These are phyloP conservation scores for Pteria penguin DNA, from an alignment of 2,888 invertebrate genomes.

Conservation along the genomic window DNA sequence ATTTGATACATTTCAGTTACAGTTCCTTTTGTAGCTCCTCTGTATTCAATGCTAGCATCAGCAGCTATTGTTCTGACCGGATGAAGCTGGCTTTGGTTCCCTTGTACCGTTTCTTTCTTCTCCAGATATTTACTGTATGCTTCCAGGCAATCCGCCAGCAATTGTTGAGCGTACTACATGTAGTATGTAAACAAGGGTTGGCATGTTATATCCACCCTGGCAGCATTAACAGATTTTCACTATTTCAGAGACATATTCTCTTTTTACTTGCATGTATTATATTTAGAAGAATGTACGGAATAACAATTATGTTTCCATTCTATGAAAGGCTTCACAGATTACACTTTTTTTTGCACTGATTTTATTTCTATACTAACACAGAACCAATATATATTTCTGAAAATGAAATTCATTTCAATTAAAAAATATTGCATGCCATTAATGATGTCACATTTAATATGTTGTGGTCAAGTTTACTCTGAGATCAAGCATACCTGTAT, in stretches of 20 bases:
- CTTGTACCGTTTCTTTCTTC: not conserved
- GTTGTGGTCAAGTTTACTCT: not conserved
- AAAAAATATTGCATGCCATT: no score
- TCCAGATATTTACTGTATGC: conserved; percentile 13
- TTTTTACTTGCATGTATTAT: no score
- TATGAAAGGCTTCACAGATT: no score
- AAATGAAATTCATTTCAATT: no score
- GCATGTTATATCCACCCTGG: not conserved
- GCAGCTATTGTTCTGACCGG: conserved; percentile 24
- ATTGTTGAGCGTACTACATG: conserved; percentile 5
- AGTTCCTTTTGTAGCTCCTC: not conserved
- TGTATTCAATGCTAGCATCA: conserved; percentile 24
- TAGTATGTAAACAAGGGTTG: not conserved
- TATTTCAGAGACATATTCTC: no score
- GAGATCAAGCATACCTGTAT: not conserved
- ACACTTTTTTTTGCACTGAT: no score
- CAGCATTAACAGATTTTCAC: no score
- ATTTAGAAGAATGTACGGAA: no score
- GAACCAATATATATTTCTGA: no score
- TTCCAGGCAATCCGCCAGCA: conserved; percentile 7
- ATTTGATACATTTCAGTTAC: conserved; percentile 8
- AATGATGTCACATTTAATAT: no score
- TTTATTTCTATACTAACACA: no score
- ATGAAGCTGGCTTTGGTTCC: conserved; percentile 2
- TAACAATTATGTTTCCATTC: no score